phyloP scores from a whole-genome alignment of 2,113 vertebrate species.

The Chloropsis hardwickii region DNA sequence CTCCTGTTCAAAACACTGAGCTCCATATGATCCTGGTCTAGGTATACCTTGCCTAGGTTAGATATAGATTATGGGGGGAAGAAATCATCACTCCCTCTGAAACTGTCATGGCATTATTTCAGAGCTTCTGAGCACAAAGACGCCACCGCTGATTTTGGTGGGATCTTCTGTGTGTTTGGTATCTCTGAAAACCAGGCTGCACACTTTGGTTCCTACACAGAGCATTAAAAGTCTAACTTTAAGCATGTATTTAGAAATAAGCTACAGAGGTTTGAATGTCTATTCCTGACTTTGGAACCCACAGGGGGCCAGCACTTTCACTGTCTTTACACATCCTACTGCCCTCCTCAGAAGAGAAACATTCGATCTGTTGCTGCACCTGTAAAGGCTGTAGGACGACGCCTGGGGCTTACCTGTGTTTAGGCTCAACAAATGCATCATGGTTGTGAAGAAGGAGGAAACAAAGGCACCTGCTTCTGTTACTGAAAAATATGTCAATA shows the following conservation, averaged over 20 bases:
- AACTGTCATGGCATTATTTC: not conserved
- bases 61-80: not conserved
- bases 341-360: not conserved
- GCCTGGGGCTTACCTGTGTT: not conserved
- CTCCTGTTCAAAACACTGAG: not conserved
- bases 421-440: not conserved
- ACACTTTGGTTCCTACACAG: not conserved
- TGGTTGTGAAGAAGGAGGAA: rapidly evolving
- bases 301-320: not conserved
- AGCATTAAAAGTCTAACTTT: not conserved
- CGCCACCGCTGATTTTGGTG: not conserved
- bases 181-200: not conserved
- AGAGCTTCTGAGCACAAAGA: not conserved
- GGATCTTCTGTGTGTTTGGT: not conserved
- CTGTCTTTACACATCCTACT: not conserved
- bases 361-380: not conserved
- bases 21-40: not conserved
- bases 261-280: not conserved
- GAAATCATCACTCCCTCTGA: not conserved
- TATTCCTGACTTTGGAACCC: not conserved
- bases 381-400: not conserved
- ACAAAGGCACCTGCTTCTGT: rapidly evolving
- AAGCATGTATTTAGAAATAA: not conserved
- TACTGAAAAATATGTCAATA: not conserved
- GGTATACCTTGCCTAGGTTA: not conserved